Percentiles rank a stretch among this genome's conserved stretches.
Evolutionary conservation across 2,113 vertebrate genomes (phyloP).

Genomic region (Nestor notabilis): DNA sequence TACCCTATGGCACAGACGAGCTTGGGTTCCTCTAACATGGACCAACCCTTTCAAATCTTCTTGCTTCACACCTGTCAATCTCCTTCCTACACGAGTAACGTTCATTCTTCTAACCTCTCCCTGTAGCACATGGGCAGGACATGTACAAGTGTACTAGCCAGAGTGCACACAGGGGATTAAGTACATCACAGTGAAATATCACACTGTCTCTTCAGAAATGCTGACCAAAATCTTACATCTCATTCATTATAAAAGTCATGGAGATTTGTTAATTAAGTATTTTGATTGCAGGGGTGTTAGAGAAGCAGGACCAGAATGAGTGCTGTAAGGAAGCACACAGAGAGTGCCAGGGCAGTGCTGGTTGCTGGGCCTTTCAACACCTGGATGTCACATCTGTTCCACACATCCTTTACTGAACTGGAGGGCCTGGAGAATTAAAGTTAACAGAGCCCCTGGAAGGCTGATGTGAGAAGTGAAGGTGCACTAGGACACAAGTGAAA

Average conservation of each 20-base stretch:
- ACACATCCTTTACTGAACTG: neutral
- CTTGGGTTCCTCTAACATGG: neutral
- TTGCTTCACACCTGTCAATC: neutral
- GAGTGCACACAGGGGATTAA: fast-evolving
- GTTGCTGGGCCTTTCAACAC: neutral
- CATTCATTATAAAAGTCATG: neutral
- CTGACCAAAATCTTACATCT: neutral
- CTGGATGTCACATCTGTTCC: neutral
- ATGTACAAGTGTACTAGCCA: neutral
- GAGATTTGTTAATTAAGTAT: neutral
- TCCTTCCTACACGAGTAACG: fast-evolving
- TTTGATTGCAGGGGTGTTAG: neutral
- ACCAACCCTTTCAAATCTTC: neutral
- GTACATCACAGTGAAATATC: neutral
- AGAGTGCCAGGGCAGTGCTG: neutral
- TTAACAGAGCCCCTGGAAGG: neutral
- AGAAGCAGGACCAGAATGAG: neutral
- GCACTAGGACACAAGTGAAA: neutral
- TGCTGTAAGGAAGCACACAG: neutral
- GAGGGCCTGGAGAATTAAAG: neutral
- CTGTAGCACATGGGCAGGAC: neutral
- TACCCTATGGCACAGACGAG: neutral
- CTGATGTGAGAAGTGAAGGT: neutral
- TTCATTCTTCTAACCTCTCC: neutral
- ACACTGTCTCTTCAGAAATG: neutral